These are phyloP conservation scores for Vombatus ursinus DNA, from an alignment of 2,113 vertebrate genomes.

Conservation along the genomic window DNA sequence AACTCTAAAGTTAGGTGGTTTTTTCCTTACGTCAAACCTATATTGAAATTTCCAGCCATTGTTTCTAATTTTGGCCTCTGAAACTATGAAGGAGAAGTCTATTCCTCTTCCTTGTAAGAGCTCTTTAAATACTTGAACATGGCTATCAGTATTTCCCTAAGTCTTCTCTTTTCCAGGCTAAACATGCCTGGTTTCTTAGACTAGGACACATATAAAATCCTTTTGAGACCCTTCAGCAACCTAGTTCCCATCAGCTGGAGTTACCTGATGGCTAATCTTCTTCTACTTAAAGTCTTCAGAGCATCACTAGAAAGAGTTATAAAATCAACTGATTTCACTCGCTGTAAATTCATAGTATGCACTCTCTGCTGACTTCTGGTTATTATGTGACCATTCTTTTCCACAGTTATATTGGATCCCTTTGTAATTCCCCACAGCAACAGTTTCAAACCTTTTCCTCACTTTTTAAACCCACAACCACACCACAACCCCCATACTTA, in stretches of 20 bases:
- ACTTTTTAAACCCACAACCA: not conserved
- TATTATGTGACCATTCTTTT: not conserved
- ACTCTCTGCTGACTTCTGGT: not conserved
- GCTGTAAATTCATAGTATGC: not conserved
- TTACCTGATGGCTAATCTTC: not conserved
- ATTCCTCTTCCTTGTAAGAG: not conserved
- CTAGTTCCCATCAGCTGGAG: not conserved
- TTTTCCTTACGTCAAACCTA: not conserved
- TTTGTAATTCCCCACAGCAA: not conserved
- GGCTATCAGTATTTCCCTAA: not conserved
- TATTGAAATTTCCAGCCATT: not conserved
- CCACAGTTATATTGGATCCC: not conserved
- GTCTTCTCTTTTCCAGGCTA: not conserved
- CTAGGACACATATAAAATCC: not conserved
- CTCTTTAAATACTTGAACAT: not conserved
- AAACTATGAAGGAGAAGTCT: not conserved
- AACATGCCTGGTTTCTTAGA: not conserved
- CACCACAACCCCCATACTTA: not conserved
- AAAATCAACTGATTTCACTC: not conserved
- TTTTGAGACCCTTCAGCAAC: not conserved
- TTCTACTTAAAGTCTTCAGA: not conserved
- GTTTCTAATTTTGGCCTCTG: not conserved
- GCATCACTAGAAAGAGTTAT: not conserved
- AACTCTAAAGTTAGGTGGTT: not conserved
- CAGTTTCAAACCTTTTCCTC: not conserved